Evolutionary conservation across 2,113 vertebrate species (phyloP).

Genomic region (Cyanoramphus novaezelandiae): DNA sequence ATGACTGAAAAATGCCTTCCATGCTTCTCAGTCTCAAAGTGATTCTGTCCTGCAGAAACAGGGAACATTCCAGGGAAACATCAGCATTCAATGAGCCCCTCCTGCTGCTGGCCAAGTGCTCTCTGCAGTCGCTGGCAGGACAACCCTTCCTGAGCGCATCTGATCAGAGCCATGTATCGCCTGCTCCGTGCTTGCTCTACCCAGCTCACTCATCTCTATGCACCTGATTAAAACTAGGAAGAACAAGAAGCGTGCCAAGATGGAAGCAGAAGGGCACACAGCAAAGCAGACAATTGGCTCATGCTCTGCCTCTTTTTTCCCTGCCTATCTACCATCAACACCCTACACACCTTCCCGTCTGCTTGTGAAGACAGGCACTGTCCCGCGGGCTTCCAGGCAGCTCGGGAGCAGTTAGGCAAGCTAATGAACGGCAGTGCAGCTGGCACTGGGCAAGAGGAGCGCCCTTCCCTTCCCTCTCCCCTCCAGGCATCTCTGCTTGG

Average conservation of each 20-base stretch:
- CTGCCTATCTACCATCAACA: not conserved
- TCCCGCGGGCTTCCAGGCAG: not conserved
- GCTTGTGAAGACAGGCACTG: slow-evolving; percentile 15
- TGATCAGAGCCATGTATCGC: not conserved
- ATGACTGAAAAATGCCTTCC: not conserved
- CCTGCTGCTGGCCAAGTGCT: not conserved
- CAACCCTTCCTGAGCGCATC: not conserved
- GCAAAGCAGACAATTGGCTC: not conserved
- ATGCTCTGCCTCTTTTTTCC: not conserved
- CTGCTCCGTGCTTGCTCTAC: not conserved
- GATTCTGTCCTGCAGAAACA: not conserved
- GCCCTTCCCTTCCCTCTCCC: not conserved
- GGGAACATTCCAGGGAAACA: not conserved
- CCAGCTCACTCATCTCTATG: not conserved
- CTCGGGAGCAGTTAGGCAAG: not conserved
- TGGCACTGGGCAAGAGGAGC: not conserved
- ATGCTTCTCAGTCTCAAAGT: not conserved
- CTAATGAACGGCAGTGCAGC: not conserved
- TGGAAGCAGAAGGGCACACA: not conserved
- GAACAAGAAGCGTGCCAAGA: not conserved
- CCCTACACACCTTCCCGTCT: not conserved
- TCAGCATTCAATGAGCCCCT: not conserved
- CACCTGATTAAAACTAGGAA: not conserved
- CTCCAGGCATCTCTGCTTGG: not conserved
- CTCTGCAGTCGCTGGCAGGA: fast-evolving